Evolutionary conservation across 2,888 invertebrate species (phyloP), one percentile per base, ranked within the genome.

Genomic region (Xestia sexstrigata): DNA sequence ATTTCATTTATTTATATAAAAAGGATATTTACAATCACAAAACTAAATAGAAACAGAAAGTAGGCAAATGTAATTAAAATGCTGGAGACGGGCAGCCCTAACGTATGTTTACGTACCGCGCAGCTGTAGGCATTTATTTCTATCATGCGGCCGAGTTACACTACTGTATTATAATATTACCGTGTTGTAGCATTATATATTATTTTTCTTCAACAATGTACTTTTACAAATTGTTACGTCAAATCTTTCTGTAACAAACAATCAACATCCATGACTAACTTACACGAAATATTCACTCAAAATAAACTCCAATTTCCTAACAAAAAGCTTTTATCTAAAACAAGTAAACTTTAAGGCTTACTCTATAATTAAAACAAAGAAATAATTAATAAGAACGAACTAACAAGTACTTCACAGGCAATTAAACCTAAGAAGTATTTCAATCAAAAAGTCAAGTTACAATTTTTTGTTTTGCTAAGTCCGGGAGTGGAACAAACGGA

Each of bases 331-430:
- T 76, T 63, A 78, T 63, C 68, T 35, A 7, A 52, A 63, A 71
- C 60, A 73, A 75, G 58, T 68, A 62, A 82, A 85, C 63, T 80
- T 74, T 39, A 58, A 15, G 23, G 17, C 66, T 42, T 55, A 69
- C 52, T 76, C 65, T 68, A 72, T 83, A 69, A 81, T 83, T 83
- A 78, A 74, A 74, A 83, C 65, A 73, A 77, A 47, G 68, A 67
- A 85, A 81, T 85, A 81, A 85, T 85, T 73, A 75, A 78, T 78
- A 68, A 77, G 47, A 74, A 73, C 26, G 30, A 73, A 76, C 72
- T 72, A 76, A 72, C 62, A 69, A 76, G 70, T 52, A 80, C 47
- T 83, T 83, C 39, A 75, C 72, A 71, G 69, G 15, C 76, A 76
- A 83, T 83, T 82, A 78, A 78, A 76, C 45, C 45, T 74, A 62